Evolutionary conservation across 2,797 vertebrate species (phyloP).

Genomic region (Antrozous pallidus): DNA sequence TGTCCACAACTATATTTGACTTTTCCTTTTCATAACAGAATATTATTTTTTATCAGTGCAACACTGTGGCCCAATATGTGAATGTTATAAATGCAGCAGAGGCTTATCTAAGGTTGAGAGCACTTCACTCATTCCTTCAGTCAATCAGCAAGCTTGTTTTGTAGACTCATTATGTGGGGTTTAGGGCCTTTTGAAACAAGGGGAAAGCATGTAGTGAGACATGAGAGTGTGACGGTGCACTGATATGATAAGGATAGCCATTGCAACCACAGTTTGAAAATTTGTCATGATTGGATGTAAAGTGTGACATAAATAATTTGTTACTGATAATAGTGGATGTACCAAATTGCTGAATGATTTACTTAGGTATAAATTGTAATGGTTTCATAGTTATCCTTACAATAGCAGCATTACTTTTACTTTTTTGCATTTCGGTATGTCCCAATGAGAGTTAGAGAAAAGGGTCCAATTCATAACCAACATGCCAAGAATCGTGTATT

Average conservation of each 20-base stretch:
- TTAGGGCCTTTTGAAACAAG: neutral
- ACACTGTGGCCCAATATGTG: neutral
- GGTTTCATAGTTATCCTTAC: constrained; percentile 40
- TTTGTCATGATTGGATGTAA: neutral
- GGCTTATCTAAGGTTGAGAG: constrained; percentile 33
- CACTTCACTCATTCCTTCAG: constrained; percentile 20
- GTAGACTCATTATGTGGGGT: neutral
- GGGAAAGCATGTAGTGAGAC: neutral
- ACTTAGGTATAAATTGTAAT: constrained; percentile 30
- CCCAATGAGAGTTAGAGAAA: constrained; percentile 36
- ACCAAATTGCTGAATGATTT: constrained; percentile 26
- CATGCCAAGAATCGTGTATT: neutral
- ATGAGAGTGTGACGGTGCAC: neutral
- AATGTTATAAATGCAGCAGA: constrained; percentile 38
- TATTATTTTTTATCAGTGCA: constrained; percentile 57
- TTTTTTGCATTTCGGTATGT: constrained; percentile 24
- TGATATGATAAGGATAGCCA: neutral
- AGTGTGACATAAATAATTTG: neutral
- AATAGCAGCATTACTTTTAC: neutral
- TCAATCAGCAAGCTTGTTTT: constrained; percentile 14
- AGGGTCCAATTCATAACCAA: neutral
- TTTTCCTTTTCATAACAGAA: constrained; percentile 63
- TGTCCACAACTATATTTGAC: constrained; percentile 59
- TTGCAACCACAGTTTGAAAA: neutral
- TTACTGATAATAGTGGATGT: neutral